Evolutionary conservation across 2,113 vertebrate species (phyloP).

Genomic region (Chiloscyllium plagiosum): DNA sequence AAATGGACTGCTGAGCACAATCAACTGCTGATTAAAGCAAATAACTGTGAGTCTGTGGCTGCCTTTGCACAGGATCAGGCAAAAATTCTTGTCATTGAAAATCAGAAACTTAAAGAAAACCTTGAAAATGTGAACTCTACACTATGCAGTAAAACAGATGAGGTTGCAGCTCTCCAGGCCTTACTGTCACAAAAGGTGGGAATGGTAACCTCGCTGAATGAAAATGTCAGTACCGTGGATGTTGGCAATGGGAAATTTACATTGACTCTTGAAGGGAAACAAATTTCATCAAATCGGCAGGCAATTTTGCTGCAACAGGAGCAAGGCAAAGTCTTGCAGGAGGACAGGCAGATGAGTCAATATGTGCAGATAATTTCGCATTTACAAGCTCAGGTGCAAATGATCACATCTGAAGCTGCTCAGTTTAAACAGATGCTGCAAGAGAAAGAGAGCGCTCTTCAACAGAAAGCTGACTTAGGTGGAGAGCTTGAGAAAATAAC

Average conservation of each 20-base stretch:
- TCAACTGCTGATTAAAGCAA: slow-evolving; percentile 49
- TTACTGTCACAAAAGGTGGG: slow-evolving; percentile 51
- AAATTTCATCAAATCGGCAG: slow-evolving; percentile 53
- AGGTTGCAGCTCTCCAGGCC: slow-evolving; percentile 51
- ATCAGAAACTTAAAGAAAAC: slow-evolving; percentile 56
- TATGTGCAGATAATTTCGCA: slow-evolving; percentile 53
- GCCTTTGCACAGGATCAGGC: slow-evolving; percentile 53
- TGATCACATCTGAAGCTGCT: slow-evolving; percentile 42
- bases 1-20: slow-evolving; percentile 50
- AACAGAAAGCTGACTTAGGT: slow-evolving; percentile 54
- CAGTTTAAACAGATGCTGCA: slow-evolving; percentile 46
- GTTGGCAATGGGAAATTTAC: slow-evolving; percentile 54
- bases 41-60: slow-evolving; percentile 48
- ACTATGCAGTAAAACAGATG: slow-evolving; percentile 49
- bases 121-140: slow-evolving; percentile 48
- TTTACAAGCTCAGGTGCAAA: slow-evolving; percentile 54
- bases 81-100: slow-evolving; percentile 57
- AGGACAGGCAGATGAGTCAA: slow-evolving; percentile 50
- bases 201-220: slow-evolving; percentile 51
- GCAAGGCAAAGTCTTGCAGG: slow-evolving; percentile 47
- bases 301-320: slow-evolving; percentile 58
- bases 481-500: slow-evolving; percentile 53
- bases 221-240: slow-evolving; percentile 49
- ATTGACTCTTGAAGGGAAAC: slow-evolving; percentile 52
- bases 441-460: slow-evolving; percentile 52